Percentiles rank a stretch among this genome's conserved stretches.
phyloP scores from a whole-genome alignment of 2,113 vertebrate species.

The Eurystomus gularis region DNA sequence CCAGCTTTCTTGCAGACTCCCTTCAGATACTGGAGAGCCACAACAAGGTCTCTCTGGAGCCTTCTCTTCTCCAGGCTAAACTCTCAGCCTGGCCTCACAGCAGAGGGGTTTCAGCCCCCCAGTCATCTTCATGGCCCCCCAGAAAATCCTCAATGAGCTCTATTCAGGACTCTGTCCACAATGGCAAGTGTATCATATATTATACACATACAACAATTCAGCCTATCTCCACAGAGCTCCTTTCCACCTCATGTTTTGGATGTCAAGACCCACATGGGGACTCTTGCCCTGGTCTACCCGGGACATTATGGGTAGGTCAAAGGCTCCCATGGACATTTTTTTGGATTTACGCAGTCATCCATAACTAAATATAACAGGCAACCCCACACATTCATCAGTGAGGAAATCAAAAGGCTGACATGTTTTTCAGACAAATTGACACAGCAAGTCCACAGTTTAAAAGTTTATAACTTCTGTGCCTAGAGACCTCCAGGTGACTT shows the following conservation, averaged over 20 bases:
- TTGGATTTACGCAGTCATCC: background rate
- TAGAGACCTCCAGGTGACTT: background rate
- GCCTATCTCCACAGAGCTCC: background rate
- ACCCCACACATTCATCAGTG: background rate
- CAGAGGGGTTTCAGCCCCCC: no score
- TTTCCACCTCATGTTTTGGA: background rate
- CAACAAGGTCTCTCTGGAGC: no score
- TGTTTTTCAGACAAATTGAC: background rate
- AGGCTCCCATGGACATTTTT: background rate
- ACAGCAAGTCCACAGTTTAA: background rate
- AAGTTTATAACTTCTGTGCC: background rate
- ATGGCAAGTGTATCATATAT: fast-evolving
- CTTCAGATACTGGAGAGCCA: no score
- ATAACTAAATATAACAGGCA: background rate
- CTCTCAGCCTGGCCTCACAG: no score
- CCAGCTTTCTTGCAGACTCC: no score
- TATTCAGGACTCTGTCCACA: background rate
- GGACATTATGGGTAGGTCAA: background rate
- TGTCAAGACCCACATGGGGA: fast-evolving
- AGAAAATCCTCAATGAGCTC: background rate
- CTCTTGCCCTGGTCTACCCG: background rate
- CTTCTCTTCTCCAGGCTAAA: no score
- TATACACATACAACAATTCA: background rate
- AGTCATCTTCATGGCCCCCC: no score
- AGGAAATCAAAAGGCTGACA: background rate